phyloP scores from a whole-genome alignment of 2,113 vertebrate genomes.

The Amphilophus citrinellus region DNA sequence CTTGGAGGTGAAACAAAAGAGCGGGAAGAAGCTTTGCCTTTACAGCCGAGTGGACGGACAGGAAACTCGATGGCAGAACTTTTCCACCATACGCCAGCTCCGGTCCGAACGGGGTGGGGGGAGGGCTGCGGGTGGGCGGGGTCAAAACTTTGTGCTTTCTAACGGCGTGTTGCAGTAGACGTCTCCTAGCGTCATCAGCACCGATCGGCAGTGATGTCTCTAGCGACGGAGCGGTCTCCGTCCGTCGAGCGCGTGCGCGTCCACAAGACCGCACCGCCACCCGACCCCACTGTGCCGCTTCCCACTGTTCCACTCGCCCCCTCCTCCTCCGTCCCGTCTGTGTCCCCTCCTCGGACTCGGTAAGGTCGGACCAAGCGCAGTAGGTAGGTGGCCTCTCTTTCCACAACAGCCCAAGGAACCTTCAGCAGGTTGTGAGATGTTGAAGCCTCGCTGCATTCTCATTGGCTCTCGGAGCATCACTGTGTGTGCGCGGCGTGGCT shows the following conservation, averaged over 20 bases:
- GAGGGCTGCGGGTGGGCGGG: constrained; percentile 21
- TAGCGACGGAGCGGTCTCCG: constrained; percentile 58
- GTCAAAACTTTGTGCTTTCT: constrained; percentile 80
- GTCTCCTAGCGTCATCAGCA: constrained; percentile 61
- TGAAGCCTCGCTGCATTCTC: constrained; percentile 19
- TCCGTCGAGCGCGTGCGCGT: constrained; percentile 32
- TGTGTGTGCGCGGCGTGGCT: constrained; percentile 28
- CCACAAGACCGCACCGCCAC: constrained; percentile 22
- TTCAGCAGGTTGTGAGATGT: constrained; percentile 21
- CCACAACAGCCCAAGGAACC: constrained; percentile 33
- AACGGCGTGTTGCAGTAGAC: constrained; percentile 80
- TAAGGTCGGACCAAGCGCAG: constrained; percentile 75
- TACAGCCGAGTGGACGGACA: background rate
- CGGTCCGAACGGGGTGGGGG: background rate
- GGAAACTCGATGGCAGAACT: constrained; percentile 40
- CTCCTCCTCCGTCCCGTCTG: constrained; percentile 70
- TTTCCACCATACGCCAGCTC: constrained; percentile 50
- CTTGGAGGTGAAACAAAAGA: too few species aligned
- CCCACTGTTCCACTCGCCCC: constrained; percentile 60
- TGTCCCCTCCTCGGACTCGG: constrained; percentile 70
- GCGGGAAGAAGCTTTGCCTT: background rate
- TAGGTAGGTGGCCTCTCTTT: constrained; percentile 83
- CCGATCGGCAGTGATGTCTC: constrained; percentile 53
- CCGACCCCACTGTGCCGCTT: constrained; percentile 35
- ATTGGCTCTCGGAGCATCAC: constrained; percentile 36